Evolutionary conservation across 2,113 vertebrate species (phyloP).

Genomic region (Opisthocomus hoazin): DNA sequence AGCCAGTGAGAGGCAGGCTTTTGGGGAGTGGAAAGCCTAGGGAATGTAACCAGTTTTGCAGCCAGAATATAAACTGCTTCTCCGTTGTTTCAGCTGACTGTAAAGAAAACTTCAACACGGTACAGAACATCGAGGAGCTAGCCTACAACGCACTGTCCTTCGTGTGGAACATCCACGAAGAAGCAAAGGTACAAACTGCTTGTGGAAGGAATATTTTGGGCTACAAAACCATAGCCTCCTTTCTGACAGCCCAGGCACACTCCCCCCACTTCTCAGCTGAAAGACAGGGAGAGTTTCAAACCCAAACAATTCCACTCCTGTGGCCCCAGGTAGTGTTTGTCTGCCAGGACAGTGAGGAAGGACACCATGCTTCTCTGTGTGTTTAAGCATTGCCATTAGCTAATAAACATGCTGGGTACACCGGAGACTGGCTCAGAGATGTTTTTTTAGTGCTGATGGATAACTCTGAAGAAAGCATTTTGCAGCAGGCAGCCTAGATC

Average conservation of each 20-base stretch:
- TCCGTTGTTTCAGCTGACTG: slow-evolving; percentile 84
- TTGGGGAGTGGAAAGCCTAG: not conserved
- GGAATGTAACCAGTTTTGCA: not conserved
- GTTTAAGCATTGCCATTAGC: slow-evolving; percentile 19
- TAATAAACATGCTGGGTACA: not conserved
- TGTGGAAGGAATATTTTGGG: not conserved
- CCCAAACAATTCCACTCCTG: not conserved
- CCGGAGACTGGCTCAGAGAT: not conserved
- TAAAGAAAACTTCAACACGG: slow-evolving; percentile 93
- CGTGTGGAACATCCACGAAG: slow-evolving; percentile 90
- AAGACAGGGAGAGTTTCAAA: not conserved
- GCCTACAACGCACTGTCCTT: slow-evolving; percentile 96
- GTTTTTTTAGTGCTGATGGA: slow-evolving; percentile 47
- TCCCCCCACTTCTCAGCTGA: not conserved
- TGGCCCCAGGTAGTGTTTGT: not conserved
- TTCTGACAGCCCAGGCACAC: accelerated
- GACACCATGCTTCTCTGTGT: not conserved
- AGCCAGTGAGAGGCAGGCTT: not conserved
- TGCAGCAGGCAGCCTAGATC: not conserved
- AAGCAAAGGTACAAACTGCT: slow-evolving; percentile 87
- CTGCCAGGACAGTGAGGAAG: not conserved
- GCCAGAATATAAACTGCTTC: not conserved
- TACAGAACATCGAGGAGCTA: slow-evolving; percentile 91
- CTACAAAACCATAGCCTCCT: not conserved
- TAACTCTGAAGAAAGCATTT: not conserved